phyloP scores from a whole-genome alignment of 1,140 invertebrate species.

The Zophobas atratus region DNA sequence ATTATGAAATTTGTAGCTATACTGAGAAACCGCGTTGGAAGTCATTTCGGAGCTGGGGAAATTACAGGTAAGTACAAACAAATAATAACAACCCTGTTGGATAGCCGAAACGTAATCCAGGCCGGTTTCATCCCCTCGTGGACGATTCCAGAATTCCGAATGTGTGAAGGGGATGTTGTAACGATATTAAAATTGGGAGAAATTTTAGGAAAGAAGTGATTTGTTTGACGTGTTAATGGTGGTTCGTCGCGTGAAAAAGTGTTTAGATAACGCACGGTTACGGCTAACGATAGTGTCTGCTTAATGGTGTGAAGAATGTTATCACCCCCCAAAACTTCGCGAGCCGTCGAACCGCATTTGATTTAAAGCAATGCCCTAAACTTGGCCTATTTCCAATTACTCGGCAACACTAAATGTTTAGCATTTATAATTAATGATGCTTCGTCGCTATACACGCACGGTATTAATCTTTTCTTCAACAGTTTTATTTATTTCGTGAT shows the following conservation, averaged over 20 bases:
- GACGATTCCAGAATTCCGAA: neutral
- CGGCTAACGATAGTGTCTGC: conserved; percentile 57
- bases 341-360: conserved; percentile 52
- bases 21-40: neutral
- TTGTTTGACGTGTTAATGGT: conserved; percentile 54
- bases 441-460: conserved; percentile 7
- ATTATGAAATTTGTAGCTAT: conserved; percentile 53
- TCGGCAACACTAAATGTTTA: conserved; percentile 50
- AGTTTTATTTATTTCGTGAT: conserved; percentile 14
- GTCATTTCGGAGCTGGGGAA: conserved; percentile 21
- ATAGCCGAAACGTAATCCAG: too few relatives aligned
- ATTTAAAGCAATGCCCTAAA: conserved; percentile 53
- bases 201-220: neutral
- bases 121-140: neutral
- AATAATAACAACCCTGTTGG: neutral
- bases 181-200: conserved; percentile 16
- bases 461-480: conserved; percentile 24
- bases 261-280: conserved; percentile 49
- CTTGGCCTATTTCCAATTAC: conserved; percentile 56
- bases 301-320: conserved; percentile 58
- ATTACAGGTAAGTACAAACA: conserved; percentile 31
- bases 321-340: conserved; percentile 55
- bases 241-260: conserved; percentile 52
- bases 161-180: neutral
- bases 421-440: conserved; percentile 55